Evolutionary conservation across 1,140 invertebrate genomes (phyloP), one percentile per base, ranked within the genome.

Genomic region (Lasioglossum baleicum): DNA sequence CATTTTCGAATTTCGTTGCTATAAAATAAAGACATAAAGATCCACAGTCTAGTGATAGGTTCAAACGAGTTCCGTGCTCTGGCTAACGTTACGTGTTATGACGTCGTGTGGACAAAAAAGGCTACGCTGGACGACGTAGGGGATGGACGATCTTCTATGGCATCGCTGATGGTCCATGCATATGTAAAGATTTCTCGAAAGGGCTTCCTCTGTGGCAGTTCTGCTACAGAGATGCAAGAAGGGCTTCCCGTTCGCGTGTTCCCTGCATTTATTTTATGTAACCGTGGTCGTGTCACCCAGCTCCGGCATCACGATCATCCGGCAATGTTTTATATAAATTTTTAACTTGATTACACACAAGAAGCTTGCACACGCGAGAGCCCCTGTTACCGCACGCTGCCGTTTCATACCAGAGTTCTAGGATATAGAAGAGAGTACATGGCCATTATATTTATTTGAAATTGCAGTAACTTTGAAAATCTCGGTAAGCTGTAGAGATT

Each of bases 241-340:
- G 82, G 88, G 89, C 86, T 90, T 91, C 90, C 61, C 76, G 15
- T 64, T 78, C 60, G 82, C 81, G 81, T 71, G 80, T 76, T 70
- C 35, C 80, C 20, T 76, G 83, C 84, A 86, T 85, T 81, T 90
- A 86, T 92, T 91, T 92, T 91, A 92, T 91, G 68, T 92, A 92
- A 92, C 88, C 87, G 86, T 84, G 86, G 88, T 90, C 87, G 84
- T 87, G 87, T 89, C 87, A 83, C 67, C 72, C 75, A 17, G 69
- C 51, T 53, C 42, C 53, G 40, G 74, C 82, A 88, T 89, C 85
- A 78, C 78, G 68, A 86, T 87, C 83, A 82, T 75, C 65, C 75
- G 77, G 73, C 84, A 88, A 72, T 92, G 89, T 91, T 92, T 90
- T 90, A 91, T 91, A 91, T 90, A 90, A 92, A 91, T 91, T 91